Evolutionary conservation across 2,113 vertebrate species (phyloP), one percentile per base, ranked within the genome.

Genomic region (Cyanistes caeruleus): DNA sequence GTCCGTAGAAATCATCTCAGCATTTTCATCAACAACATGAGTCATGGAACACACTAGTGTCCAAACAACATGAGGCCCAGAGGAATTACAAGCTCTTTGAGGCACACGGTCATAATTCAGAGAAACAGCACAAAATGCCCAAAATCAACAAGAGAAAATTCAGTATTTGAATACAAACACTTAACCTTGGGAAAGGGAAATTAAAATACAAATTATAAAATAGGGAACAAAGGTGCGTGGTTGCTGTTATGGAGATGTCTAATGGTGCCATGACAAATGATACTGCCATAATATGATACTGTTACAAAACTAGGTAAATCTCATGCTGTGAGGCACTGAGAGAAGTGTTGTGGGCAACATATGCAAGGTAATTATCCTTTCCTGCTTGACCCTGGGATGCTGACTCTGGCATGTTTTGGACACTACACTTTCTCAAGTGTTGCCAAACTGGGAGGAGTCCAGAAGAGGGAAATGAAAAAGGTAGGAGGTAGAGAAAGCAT

Each of bases 321-420:
- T 81, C 73, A 17, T 31, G 65, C 87, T 60, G 64, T 56, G 81
- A 5, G 4, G 35, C 5, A 1, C 84, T 84, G 84, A 84, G 39
- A 51, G 52, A 82, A 95, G 48, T 63, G 64, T 30, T 93, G 69
- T 64, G 59, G n/a, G 72, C 86, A 86, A 77, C 84, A 80, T 56
- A 74, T 90, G 79, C 77, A 81, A 75, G 39, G 43, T 91, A 89
- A 87, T 89, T 95, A 80, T 55, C 58, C 73, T 84, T 88, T 64
- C 65, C 48, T 89, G 48, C 77, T 87, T 87, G 81, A 62, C 48
- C 55, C 64, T 87, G 52, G 39, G 74, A 87, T 8, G 35, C 73
- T 4, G 6, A 77, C 31, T 24, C 35, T 60, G 89, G 53, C 83
- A 60, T 72, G 28, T 87, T 96, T 58, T 81, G 84, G 87, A 69